Percentiles rank a stretch among this genome's conserved stretches.
phyloP scores from a whole-genome alignment of 2,113 vertebrate genomes.

The Azemiops feae region DNA sequence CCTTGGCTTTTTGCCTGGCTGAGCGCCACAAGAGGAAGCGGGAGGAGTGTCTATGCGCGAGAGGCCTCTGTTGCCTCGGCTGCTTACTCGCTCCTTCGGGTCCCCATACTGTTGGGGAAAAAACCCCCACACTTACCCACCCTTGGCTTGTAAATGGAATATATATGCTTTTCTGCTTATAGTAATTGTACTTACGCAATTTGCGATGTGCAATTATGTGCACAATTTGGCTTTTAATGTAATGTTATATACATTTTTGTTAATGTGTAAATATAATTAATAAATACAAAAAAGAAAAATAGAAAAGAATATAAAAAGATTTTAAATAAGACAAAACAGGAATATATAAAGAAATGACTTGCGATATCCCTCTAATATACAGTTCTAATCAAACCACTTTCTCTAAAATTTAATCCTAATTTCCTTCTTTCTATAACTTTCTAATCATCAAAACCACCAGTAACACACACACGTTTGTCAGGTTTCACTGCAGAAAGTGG shows the following conservation, averaged over 20 bases:
- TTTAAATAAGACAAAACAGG: background rate
- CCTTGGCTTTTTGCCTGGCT: background rate
- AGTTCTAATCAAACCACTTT: background rate
- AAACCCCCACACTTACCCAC: background rate
- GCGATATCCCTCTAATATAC: background rate
- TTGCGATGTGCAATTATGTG: background rate
- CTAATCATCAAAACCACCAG: background rate
- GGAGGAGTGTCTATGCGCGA: background rate
- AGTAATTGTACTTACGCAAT: background rate
- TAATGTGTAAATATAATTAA: background rate
- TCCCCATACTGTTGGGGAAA: background rate
- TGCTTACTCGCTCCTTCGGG: background rate
- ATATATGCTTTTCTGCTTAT: background rate
- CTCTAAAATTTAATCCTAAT: background rate
- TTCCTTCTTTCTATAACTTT: background rate
- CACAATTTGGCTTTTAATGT: background rate
- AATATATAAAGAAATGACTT: background rate
- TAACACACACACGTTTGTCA: background rate
- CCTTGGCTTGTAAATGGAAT: background rate
- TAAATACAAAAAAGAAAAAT: background rate
- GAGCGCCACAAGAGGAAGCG: background rate
- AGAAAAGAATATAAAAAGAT: background rate
- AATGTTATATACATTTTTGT: background rate
- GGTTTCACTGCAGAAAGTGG: background rate
- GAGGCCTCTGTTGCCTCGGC: background rate